A percentile compares a stretch with the other conserved stretches of the same genome.
Evolutionary conservation across 2,797 vertebrate species (phyloP).

Genomic region (Sebastes vulpes): DNA sequence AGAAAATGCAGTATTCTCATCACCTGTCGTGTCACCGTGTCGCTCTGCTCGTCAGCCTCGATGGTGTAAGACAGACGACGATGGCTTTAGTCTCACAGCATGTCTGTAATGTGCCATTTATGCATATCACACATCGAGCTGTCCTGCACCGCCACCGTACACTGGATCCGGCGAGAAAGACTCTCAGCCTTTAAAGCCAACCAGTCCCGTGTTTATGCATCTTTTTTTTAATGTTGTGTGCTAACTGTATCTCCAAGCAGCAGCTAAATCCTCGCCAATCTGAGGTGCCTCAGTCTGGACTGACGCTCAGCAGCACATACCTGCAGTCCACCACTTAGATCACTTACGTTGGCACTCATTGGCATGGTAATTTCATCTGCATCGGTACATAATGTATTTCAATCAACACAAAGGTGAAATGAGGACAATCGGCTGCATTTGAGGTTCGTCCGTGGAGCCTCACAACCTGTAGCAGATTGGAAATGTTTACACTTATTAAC

Average conservation of each 20-base stretch:
- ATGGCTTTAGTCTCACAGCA: slow-evolving; percentile 46
- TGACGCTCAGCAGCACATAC: slow-evolving; percentile 33
- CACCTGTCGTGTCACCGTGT: slow-evolving; percentile 15
- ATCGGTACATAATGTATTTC: slow-evolving; percentile 10
- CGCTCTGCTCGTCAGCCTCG: slow-evolving; percentile 12
- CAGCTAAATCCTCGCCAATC: slow-evolving; percentile 37
- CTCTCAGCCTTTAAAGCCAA: slow-evolving; percentile 29
- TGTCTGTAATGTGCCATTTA: slow-evolving; percentile 73
- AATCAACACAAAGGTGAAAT: slow-evolving; percentile 15
- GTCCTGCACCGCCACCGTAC: slow-evolving; percentile 7
- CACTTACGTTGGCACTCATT: slow-evolving; percentile 36
- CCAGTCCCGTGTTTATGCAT: slow-evolving; percentile 49
- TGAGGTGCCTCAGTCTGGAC: slow-evolving; percentile 56
- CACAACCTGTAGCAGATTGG: slow-evolving; percentile 77
- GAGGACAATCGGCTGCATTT: slow-evolving; percentile 33
- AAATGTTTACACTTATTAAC: slow-evolving; percentile 81
- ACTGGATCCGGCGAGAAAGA: slow-evolving; percentile 28
- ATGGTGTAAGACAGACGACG: slow-evolving; percentile 10
- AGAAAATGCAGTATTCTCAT: slow-evolving; percentile 39
- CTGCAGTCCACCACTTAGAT: slow-evolving; percentile 27
- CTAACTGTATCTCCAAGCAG: slow-evolving; percentile 40
- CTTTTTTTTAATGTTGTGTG: slow-evolving; percentile 20
- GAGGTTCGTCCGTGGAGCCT: slow-evolving; percentile 34
- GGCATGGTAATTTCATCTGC: slow-evolving; percentile 39
- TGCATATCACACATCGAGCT: slow-evolving; percentile 57